Base-by-base conservation (phyloP, 2,888 invertebrate genomes). In the Phaedon cochleariae region DNA sequence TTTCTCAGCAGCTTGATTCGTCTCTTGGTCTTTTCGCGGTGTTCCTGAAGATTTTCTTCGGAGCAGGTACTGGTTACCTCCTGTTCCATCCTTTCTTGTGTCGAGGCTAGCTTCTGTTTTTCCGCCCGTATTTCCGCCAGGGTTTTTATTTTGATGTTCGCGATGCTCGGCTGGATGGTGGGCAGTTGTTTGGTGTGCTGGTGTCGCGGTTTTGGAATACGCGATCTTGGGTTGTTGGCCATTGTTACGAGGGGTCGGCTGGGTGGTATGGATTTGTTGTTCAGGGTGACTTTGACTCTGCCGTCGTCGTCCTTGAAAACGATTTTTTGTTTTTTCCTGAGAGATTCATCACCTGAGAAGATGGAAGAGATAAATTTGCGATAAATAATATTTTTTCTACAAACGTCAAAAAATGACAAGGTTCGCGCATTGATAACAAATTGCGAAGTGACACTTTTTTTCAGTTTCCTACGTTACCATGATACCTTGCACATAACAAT, bases 91-190 rank as follows among this genome's bases (percentile, higher is more conserved):
- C 31, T 37, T 10, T 34, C 9, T 21, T 21, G 45, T 34, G 51
- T 34, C n/a, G 17, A 22, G 7, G 46, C 57, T 59, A 67, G 71
- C 17, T 67, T 70, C 37, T 62, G 67, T 58, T 76, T 73, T 67
- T 81, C 82, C 0, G 82, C 83, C n/a, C 82, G 77, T 9, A 85
- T 81, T 72, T 85, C 84, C 0, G 80, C 82, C 46, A 85, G 69
- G 0, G 84, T 83, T 72, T 84, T 84, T 9, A 85, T 80, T 78
- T 81, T 82, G 20, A 83, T 80, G 26, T 45, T 22, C 2, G 34
- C 12, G 0, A 63, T 15, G 15, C 22, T 29, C 12, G 46, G 20
- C 9, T 9, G 4, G n/a, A 7, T 7, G 22, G 9, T 20, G n/a
- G 37, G 9, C 0, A 17, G 29, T 26, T 0, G 26, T 52, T 52